These are phyloP conservation scores for Menura novaehollandiae DNA, from an alignment of 2,113 vertebrate species.

Conservation along the genomic window DNA sequence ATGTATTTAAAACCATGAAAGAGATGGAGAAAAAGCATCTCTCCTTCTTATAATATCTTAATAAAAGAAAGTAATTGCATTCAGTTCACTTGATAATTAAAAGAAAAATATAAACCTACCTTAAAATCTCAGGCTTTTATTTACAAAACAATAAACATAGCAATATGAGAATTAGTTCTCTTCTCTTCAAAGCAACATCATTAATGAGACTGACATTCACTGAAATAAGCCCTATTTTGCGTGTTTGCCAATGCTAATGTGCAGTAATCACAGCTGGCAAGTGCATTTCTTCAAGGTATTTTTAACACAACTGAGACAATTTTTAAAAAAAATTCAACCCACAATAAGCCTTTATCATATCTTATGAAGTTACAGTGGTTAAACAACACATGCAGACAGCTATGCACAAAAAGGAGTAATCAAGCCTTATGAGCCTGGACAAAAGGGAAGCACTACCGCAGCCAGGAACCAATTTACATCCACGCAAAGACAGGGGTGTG, in stretches of 20 bases:
- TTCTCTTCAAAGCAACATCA: background rate
- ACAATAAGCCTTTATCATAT: background rate
- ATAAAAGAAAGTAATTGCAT: background rate
- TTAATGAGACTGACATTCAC: background rate
- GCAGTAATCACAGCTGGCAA: background rate
- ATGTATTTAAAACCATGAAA: background rate
- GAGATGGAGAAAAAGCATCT: rapidly evolving
- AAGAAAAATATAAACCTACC: background rate
- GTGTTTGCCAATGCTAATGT: background rate
- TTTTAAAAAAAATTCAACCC: background rate
- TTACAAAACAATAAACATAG: background rate
- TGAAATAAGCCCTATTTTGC: background rate
- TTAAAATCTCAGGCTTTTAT: background rate
- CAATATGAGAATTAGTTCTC: background rate
- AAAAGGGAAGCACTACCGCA: background rate
- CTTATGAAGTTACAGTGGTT: background rate
- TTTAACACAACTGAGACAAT: background rate
- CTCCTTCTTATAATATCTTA: background rate
- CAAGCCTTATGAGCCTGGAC: background rate
- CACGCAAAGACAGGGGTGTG: rapidly evolving
- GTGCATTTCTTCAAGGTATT: background rate
- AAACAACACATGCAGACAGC: background rate
- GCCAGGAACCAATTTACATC: background rate
- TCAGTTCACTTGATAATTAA: background rate
- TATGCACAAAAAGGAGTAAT: background rate